Evolutionary conservation across 2,797 vertebrate species (phyloP).

Genomic region (Channa striata): DNA sequence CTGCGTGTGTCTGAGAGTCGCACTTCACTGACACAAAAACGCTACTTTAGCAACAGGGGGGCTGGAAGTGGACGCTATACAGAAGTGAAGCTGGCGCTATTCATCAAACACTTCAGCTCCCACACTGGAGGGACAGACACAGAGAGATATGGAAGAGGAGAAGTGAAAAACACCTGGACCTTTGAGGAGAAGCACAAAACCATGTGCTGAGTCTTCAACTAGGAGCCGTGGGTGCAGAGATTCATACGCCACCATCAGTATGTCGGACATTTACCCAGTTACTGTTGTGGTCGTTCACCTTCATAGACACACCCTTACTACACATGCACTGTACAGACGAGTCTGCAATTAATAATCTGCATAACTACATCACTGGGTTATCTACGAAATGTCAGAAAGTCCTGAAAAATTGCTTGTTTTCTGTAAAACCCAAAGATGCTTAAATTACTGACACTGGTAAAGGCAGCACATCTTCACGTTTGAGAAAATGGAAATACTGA

Average conservation of each 20-base stretch:
- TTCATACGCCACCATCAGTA: background rate
- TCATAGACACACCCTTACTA: no score
- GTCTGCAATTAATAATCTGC: no score
- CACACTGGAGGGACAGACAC: slow-evolving; percentile 17
- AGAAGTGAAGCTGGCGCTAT: slow-evolving; percentile 53
- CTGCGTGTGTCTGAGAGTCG: slow-evolving; percentile 26
- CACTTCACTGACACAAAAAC: slow-evolving; percentile 61
- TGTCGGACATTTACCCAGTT: background rate
- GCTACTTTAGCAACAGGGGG: slow-evolving; percentile 43
- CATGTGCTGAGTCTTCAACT: background rate
- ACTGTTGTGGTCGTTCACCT: background rate
- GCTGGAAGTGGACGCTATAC: slow-evolving; percentile 58
- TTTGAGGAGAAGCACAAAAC: slow-evolving; percentile 5
- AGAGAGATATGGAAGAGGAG: background rate
- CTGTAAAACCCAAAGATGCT: no score
- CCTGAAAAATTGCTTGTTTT: no score
- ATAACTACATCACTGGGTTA: no score
- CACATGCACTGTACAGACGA: no score
- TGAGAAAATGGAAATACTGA: no score
- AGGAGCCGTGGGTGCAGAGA: background rate
- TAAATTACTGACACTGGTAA: no score
- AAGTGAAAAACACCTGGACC: slow-evolving; percentile 37
- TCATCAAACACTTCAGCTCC: slow-evolving; percentile 69
- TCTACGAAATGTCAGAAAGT: no score
- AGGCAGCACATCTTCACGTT: no score